Evolutionary conservation across 2,888 invertebrate genomes (phyloP).

Genomic region (Phalera bucephala): DNA sequence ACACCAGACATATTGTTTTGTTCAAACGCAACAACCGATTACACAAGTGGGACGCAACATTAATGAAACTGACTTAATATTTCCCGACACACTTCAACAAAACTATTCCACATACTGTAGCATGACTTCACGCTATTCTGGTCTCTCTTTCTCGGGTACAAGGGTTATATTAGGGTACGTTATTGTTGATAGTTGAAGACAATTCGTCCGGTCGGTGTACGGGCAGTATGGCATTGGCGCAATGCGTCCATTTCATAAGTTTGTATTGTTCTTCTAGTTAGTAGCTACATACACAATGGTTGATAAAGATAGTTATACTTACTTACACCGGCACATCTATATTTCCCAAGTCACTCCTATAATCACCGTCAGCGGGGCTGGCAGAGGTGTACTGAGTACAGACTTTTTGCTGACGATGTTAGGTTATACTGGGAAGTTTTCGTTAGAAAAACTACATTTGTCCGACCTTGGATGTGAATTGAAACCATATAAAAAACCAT

Average conservation of each 20-base stretch:
- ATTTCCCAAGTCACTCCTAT: no score
- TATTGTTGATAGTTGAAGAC: conserved; percentile 12
- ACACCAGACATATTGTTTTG: no score
- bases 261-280: background rate
- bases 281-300: background rate
- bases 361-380: no score
- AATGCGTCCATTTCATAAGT: conserved; percentile 18
- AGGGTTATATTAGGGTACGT: background rate
- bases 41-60: background rate
- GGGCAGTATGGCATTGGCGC: conserved; percentile 23
- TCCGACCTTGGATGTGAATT: no score
- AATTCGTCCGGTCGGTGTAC: conserved; percentile 19
- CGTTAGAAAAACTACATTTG: no score
- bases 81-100: background rate
- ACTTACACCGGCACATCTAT: no score
- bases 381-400: no score
- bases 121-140: conserved; percentile 1
- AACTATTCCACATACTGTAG: no score
- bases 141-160: background rate
- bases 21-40: background rate
- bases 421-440: no score
- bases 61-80: background rate
- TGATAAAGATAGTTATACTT: no score
- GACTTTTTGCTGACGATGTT: no score
- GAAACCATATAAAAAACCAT: no score